phyloP scores from a whole-genome alignment of 2,797 vertebrate genomes.

The Hippoglossus hippoglossus region DNA sequence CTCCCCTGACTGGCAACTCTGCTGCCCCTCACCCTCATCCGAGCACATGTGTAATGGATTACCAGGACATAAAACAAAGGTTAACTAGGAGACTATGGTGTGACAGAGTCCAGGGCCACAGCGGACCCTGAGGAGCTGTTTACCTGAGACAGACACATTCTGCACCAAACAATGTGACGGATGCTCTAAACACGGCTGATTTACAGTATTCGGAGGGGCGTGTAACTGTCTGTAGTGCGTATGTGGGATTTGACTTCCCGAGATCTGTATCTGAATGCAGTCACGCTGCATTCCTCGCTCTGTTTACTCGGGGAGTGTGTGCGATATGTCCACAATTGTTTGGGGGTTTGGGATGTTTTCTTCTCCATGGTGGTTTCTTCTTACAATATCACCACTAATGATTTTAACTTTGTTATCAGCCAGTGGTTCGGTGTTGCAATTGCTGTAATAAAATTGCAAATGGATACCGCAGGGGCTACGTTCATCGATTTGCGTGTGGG shows the following conservation, averaged over 20 bases:
- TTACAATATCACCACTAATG: slow-evolving; percentile 65
- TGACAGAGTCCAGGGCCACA: slow-evolving; percentile 55
- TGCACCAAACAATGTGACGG: slow-evolving; percentile 37
- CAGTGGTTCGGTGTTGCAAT: slow-evolving; percentile 54
- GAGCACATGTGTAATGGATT: slow-evolving; percentile 60
- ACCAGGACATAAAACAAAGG: slow-evolving; percentile 76
- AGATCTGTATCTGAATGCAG: slow-evolving; percentile 65
- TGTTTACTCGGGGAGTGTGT: slow-evolving; percentile 67
- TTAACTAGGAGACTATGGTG: slow-evolving; percentile 66
- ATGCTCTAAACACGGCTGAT: slow-evolving; percentile 32
- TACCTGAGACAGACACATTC: slow-evolving; percentile 38
- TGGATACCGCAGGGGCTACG: slow-evolving; percentile 8
- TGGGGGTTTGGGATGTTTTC: slow-evolving; percentile 71
- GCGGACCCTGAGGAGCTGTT: slow-evolving; percentile 30
- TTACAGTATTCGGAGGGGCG: slow-evolving; percentile 44
- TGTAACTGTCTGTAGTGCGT: slow-evolving; percentile 17
- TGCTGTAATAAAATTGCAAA: slow-evolving; percentile 36
- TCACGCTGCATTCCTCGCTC: slow-evolving; percentile 57
- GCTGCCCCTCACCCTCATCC: slow-evolving; percentile 39
- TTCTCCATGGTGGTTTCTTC: slow-evolving; percentile 58
- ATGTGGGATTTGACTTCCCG: slow-evolving; percentile 56
- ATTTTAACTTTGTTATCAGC: slow-evolving; percentile 65
- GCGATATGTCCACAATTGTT: slow-evolving; percentile 74
- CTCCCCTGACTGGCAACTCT: slow-evolving; percentile 65
- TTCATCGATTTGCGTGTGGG: slow-evolving; percentile 17